Percentiles rank a stretch among this genome's conserved stretches.
Conservation (phyloP, 2,888 invertebrate species). For the Lamellibrachia satsuma region DNA sequence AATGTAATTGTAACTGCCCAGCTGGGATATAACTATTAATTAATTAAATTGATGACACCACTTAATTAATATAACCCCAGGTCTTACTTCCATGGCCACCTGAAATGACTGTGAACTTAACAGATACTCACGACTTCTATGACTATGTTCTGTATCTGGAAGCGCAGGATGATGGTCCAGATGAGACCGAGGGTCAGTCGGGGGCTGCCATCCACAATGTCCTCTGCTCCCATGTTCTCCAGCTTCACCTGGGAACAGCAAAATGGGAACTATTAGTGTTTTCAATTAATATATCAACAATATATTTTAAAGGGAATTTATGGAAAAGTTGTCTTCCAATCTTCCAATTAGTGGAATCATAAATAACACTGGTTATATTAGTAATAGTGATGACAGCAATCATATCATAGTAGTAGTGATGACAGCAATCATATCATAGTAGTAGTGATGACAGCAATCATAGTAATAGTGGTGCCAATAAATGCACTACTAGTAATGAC, state of each 20-base stretch:
- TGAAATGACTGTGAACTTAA: not conserved
- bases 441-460: no score
- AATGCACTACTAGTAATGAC: no score
- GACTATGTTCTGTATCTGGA: slow-evolving; percentile 83
- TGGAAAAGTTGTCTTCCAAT: not conserved
- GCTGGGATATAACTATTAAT: not conserved
- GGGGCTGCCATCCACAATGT: slow-evolving; percentile 98
- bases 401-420: no score
- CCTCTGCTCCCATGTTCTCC: slow-evolving; percentile 98
- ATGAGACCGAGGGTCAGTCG: slow-evolving; percentile 95
- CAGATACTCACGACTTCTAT: slow-evolving; percentile 38
- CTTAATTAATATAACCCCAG: not conserved
- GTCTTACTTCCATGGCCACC: not conserved
- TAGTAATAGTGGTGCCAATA: no score
- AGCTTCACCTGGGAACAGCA: slow-evolving; percentile 82
- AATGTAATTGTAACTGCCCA: not conserved
- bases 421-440: no score
- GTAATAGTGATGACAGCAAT: no score
- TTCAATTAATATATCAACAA: not conserved
- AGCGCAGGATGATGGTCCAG: slow-evolving; percentile 98
- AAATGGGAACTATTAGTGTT: not conserved
- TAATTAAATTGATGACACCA: not conserved
- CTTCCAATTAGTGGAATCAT: no score
- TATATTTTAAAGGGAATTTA: not conserved
- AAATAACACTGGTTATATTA: no score